Percentiles rank a stretch among this genome's conserved stretches.
Conservation (phyloP, 2,113 vertebrate genomes). For the Fulica atra region DNA sequence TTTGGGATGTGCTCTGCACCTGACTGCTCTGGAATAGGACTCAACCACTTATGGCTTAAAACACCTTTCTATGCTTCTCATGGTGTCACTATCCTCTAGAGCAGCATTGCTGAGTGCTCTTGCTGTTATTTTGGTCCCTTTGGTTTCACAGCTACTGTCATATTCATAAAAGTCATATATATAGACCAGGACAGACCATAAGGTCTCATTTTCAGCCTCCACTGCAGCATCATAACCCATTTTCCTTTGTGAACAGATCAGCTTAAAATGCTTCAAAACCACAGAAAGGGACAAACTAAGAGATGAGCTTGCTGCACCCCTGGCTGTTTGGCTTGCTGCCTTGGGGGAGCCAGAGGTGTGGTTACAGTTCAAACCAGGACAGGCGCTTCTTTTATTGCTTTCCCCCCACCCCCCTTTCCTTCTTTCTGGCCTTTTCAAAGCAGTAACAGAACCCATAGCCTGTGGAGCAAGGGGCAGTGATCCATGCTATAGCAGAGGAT, state of each 20-base stretch:
- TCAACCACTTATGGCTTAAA: neutral
- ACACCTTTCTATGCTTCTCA: neutral
- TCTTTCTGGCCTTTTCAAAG: neutral
- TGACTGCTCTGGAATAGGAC: neutral
- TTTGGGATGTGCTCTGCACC: neutral
- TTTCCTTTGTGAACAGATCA: neutral
- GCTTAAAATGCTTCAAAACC: neutral
- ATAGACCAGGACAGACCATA: neutral
- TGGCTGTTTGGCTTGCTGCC: neutral
- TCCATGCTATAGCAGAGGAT: neutral
- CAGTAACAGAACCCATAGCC: neutral
- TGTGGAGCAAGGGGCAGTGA: neutral
- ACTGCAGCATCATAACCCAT: neutral
- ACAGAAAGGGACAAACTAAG: conserved; percentile 9
- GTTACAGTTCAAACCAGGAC: conserved; percentile 20
- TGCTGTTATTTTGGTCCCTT: neutral
- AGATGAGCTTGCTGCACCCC: neutral
- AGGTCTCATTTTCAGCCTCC: conserved; percentile 4
- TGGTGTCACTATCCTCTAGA: neutral
- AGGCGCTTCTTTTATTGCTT: neutral
- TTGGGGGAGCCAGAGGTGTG: neutral
- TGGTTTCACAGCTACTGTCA: neutral
- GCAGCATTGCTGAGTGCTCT: neutral
- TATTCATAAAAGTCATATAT: neutral
- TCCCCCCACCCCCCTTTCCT: neutral